These are phyloP conservation scores for Neuroterus valhalla DNA, from an alignment of 1,140 invertebrate species.

Conservation along the genomic window DNA sequence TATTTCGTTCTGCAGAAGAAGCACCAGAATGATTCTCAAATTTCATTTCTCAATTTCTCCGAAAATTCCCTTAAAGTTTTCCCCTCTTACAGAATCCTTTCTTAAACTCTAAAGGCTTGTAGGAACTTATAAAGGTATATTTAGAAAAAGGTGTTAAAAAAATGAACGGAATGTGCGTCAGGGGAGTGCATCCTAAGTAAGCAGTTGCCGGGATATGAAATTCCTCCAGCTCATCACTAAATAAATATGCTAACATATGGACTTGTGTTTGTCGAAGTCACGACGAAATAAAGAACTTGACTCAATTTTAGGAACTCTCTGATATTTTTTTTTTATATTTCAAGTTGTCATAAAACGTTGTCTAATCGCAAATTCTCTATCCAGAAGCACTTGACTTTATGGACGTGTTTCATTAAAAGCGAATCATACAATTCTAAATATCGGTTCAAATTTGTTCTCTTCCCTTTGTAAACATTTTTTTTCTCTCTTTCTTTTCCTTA, in stretches of 20 bases:
- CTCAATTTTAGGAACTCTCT: not conserved
- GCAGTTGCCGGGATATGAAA: slow-evolving; percentile 1
- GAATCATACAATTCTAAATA: too few species aligned
- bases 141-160: slow-evolving; percentile 9
- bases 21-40: not conserved
- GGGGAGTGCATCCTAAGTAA: slow-evolving; percentile 15
- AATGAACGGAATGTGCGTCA: not conserved
- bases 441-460: too few species aligned
- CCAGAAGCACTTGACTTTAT: not conserved
- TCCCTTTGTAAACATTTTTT: too few species aligned
- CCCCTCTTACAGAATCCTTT: not conserved
- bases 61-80: not conserved
- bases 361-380: not conserved
- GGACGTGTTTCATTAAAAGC: too few species aligned
- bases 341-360: not conserved
- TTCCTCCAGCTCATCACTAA: slow-evolving; percentile 3
- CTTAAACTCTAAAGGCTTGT: not conserved
- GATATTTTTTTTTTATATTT: not conserved
- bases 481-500: too few species aligned
- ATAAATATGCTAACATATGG: slow-evolving; percentile 19
- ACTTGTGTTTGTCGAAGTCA: slow-evolving; percentile 17
- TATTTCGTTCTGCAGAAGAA: too few species aligned
- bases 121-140: not conserved
- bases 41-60: not conserved
- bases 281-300: slow-evolving; percentile 3